phyloP scores from a whole-genome alignment of 1,140 invertebrate genomes.

The Drosophila bifasciata region DNA sequence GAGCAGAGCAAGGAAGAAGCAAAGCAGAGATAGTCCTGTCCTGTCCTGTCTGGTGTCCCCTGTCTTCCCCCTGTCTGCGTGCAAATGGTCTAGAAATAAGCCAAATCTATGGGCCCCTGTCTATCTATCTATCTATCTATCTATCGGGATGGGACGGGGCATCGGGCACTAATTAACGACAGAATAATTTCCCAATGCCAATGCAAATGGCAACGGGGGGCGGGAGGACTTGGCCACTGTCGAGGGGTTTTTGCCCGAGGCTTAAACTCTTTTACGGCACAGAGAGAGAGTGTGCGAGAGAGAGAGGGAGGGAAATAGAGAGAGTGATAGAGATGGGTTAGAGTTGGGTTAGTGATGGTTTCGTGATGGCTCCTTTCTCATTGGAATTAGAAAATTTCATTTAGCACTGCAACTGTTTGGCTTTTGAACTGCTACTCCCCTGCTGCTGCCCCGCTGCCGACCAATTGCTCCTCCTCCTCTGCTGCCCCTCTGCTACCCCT shows the following conservation, averaged over 20 bases:
- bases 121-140: too few species aligned
- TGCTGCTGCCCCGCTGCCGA: background rate
- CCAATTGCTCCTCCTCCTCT: too few species aligned
- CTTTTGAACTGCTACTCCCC: slow-evolving; percentile 54
- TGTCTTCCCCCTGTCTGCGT: slow-evolving; percentile 34
- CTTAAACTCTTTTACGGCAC: background rate
- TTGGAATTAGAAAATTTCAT: slow-evolving; percentile 76
- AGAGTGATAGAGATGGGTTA: background rate
- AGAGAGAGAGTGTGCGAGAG: background rate
- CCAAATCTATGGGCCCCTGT: slow-evolving; percentile 58
- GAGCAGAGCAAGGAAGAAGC: background rate
- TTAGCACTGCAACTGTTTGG: slow-evolving; percentile 75
- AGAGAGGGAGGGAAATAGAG: background rate
- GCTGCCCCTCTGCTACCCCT: too few species aligned
- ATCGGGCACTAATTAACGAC: slow-evolving; percentile 77
- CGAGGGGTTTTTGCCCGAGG: slow-evolving; percentile 7
- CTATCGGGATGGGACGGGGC: too few species aligned
- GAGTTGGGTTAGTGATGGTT: too few species aligned
- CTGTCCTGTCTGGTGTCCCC: slow-evolving; percentile 9
- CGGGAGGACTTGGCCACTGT: slow-evolving; percentile 7
- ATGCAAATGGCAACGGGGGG: slow-evolving; percentile 53
- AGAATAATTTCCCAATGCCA: slow-evolving; percentile 72
- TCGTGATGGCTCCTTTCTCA: slow-evolving; percentile 18
- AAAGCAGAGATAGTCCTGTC: too few species aligned
- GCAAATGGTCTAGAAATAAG: slow-evolving; percentile 77